Evolutionary conservation across 2,888 invertebrate species (phyloP), one percentile per base, ranked within the genome.

Genomic region (Tuberolachnus salignus): DNA sequence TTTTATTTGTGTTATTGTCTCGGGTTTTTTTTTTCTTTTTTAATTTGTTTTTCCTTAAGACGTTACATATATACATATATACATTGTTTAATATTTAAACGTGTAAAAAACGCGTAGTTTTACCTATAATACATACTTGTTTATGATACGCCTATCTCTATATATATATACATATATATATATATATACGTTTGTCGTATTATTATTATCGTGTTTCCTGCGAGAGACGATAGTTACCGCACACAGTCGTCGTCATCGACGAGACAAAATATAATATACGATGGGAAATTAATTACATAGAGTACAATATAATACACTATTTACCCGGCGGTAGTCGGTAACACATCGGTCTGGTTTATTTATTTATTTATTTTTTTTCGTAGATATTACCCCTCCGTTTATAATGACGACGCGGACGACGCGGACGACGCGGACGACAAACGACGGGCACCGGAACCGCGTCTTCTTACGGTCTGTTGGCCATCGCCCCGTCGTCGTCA

Each of bases 241-340:
- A n/a, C n/a, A 61, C 64, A 34, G 53, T 44, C 19, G 69, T 53
- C 34, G 34, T 63, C 72, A 13, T n/a, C n/a, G 19, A 57, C 57
- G 46, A 51, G 11, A 59, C 57, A 34, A 46, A 13, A 46, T 13
- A 13, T 46, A 46, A 13, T 26, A 49, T 16, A 46, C 66, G 55
- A 75, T 55, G 59, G 78, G 42, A 78, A 78, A 78, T 78, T 78
- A 78, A 78, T 78, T 78, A 78, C 78, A n/a, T n/a, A 21, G 78
- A 69, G 66, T 69, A 13, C 69, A 59, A n/a, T n/a, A n/a, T n/a
- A n/a, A n/a, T n/a, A n/a, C n/a, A n/a, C n/a, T n/a, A n/a, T n/a
- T n/a, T n/a, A n/a, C n/a, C 3, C 34, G 34, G 6, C 34, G 34
- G 6, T 6, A 6, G n/a, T n/a, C n/a, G 6, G 34, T 34, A 34